These are phyloP conservation scores for Microcebus ravelobensis DNA, from an alignment of 2,113 vertebrate genomes.

Conservation along the genomic window DNA sequence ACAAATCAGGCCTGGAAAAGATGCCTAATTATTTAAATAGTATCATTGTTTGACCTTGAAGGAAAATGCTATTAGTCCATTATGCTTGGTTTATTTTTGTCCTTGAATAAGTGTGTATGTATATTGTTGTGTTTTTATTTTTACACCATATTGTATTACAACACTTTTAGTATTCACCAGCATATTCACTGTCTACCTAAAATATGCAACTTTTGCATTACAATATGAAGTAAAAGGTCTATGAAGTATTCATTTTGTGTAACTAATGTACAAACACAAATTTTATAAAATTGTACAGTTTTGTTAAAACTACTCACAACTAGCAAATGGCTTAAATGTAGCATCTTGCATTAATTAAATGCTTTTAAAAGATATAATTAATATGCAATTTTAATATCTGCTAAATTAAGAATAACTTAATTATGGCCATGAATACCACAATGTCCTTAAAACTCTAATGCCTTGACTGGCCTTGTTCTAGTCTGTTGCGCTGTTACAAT, in stretches of 20 bases:
- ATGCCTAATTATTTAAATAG: slow-evolving; percentile 72
- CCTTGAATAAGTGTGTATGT: slow-evolving; percentile 84
- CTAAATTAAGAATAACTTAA: slow-evolving; percentile 80
- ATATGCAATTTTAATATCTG: slow-evolving; percentile 73
- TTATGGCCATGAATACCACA: slow-evolving; percentile 72
- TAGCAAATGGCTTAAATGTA: slow-evolving; percentile 80
- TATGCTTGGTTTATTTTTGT: slow-evolving; percentile 77
- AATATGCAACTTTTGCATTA: slow-evolving; percentile 91
- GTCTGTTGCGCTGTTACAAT: slow-evolving; percentile 53
- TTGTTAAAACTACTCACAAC: slow-evolving; percentile 84
- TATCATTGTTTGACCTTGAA: slow-evolving; percentile 80
- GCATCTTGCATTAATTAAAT: slow-evolving; percentile 82
- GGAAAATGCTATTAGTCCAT: slow-evolving; percentile 79
- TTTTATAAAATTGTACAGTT: slow-evolving; percentile 99
- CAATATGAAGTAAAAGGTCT: slow-evolving; percentile 95
- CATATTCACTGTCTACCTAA: slow-evolving; percentile 93
- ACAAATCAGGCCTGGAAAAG: slow-evolving; percentile 67
- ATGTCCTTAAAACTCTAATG: slow-evolving; percentile 60
- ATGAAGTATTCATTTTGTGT: slow-evolving; percentile 99
- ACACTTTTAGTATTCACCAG: slow-evolving; percentile 97
- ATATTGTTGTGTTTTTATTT: slow-evolving; percentile 79
- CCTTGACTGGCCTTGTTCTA: slow-evolving; percentile 53
- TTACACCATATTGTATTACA: slow-evolving; percentile 89
- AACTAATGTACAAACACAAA: slow-evolving; percentile 99
- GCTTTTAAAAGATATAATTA: slow-evolving; percentile 79